A percentile compares a stretch with the other conserved stretches of the same genome.
Conservation (phyloP, 2,888 invertebrate species). For the Tetramorium bicarinatum region DNA sequence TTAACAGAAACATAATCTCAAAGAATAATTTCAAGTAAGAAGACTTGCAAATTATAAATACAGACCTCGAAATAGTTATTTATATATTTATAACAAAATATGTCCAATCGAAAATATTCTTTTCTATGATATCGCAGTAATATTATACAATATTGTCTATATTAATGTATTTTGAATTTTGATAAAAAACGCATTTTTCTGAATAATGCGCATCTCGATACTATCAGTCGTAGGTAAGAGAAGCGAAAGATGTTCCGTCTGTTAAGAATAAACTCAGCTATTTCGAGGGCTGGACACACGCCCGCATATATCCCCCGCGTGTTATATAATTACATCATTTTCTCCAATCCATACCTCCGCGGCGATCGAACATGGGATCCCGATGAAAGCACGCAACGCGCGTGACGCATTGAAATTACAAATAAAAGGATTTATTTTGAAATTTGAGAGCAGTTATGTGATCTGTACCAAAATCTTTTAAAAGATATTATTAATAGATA, state of each 20-base stretch:
- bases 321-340: slow-evolving; percentile 84
- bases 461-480: not conserved
- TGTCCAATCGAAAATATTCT: not conserved
- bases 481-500: not conserved
- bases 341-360: slow-evolving; percentile 76
- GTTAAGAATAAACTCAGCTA: slow-evolving; percentile 85
- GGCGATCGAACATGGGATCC: slow-evolving; percentile 51
- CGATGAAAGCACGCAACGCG: slow-evolving; percentile 2
- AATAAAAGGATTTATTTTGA: not conserved
- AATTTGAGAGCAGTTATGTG: not conserved
- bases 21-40: not conserved
- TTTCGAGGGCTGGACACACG: slow-evolving; percentile 85
- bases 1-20: not conserved
- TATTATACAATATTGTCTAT: not conserved
- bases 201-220: slow-evolving; percentile 55
- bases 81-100: not conserved
- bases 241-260: slow-evolving; percentile 82
- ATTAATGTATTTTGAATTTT: not conserved
- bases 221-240: slow-evolving; percentile 75
- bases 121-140: not conserved
- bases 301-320: slow-evolving; percentile 79
- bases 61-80: not conserved
- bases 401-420: not conserved
- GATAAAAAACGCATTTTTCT: slow-evolving; percentile 21
- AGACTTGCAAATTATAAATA: slow-evolving; percentile 8